Evolutionary conservation across 2,888 invertebrate species (phyloP), one percentile per base, ranked within the genome.

Genomic region (Beris morrisii): DNA sequence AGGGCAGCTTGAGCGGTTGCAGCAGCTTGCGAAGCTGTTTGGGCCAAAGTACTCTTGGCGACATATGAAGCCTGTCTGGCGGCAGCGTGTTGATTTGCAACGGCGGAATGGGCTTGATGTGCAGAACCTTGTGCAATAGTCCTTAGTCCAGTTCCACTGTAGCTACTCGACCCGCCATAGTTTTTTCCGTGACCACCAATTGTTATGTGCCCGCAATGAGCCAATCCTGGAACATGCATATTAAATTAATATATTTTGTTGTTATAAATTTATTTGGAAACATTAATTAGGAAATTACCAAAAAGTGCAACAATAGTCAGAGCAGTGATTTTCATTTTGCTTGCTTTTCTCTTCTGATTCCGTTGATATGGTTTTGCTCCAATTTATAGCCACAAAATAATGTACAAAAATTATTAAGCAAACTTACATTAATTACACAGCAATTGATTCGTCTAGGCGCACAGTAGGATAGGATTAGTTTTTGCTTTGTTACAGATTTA

Each of bases 1-100:
- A 83, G 83, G 79, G 87, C 86, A 4, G 90, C 86, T 74, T 91
- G 87, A 0, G 88, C 88, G 0, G 91, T 79, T 12, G 86, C 86
- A 0, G 87, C 85, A 1, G 90, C 86, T 75, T 91, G 87, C 0
- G 88, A 86, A 0, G 91, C 91, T 0, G 89, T 86, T 75, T 91
- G 90, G 0, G 91, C 91, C 50, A 91, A 75, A 0, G 89, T 89
- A 71, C 90, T 91, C 80, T 91, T 91, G 0, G 91, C 91, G 5
- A 89, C 75, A 73, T 88, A 92, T 0, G 91, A 91, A 0, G 91
- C 91, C 76, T 91, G 91, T 66, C 88, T 87, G 0, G 86, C 89
- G 1, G 89, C 89, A 0, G 87, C 85, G 28, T 86, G 85, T 74
- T 90, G 89, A 73, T 87, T 89, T 30, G 81, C 81, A 7, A 84